Evolutionary conservation across 2,797 vertebrate genomes (phyloP).

Genomic region (Schizopygopsis malacanthus): DNA sequence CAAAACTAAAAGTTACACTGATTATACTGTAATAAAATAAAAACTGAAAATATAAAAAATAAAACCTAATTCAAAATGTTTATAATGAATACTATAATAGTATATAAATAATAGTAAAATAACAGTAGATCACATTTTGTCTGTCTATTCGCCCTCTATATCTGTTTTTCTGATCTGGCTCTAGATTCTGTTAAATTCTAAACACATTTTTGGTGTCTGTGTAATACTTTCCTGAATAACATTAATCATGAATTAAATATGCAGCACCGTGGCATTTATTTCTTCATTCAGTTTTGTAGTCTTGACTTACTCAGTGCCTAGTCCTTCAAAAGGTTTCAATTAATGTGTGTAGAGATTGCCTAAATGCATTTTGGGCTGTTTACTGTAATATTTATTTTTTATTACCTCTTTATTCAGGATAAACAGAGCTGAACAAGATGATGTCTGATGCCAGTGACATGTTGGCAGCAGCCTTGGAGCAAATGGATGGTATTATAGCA

Average conservation of each 20-base stretch:
- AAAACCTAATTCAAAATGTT: not conserved
- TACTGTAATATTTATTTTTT: not conserved
- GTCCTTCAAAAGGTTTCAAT: not conserved
- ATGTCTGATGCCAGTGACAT: slow-evolving; percentile 93
- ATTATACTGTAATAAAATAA: not conserved
- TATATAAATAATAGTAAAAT: not conserved
- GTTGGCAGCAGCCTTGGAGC: slow-evolving; percentile 89
- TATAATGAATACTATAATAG: not conserved
- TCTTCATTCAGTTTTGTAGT: not conserved
- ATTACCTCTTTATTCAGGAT: slow-evolving; percentile 39
- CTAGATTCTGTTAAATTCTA: not conserved
- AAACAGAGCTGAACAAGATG: slow-evolving; percentile 73
- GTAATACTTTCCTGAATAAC: not conserved
- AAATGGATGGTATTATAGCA: slow-evolving; percentile 94
- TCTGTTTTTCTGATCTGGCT: not conserved
- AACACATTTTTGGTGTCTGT: not conserved
- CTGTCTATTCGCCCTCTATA: not conserved
- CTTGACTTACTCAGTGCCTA: not conserved
- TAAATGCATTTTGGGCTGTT: not conserved
- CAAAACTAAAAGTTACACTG: not conserved
- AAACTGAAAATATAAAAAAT: not conserved
- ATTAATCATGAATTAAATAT: not conserved
- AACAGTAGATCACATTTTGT: not conserved
- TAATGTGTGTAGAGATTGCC: not conserved
- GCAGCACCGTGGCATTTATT: not conserved